These are phyloP conservation scores for Electrophaes corylata DNA, from an alignment of 2,888 invertebrate species.

Conservation along the genomic window DNA sequence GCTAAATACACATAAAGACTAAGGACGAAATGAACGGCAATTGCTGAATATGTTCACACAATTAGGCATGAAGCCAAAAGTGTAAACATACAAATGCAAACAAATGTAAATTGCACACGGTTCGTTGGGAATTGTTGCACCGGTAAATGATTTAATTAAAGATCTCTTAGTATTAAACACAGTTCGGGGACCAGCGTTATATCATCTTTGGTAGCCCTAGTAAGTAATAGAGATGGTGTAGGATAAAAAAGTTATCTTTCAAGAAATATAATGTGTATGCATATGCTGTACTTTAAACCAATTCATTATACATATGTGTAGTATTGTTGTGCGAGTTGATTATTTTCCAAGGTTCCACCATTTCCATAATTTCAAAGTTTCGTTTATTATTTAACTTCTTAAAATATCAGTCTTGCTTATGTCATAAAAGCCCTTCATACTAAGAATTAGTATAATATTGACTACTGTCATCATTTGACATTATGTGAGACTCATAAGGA, in stretches of 20 bases:
- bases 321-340: too few relatives aligned
- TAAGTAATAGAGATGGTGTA: too few relatives aligned
- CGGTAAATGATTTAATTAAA: slow-evolving; percentile 1
- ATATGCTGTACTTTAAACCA: too few relatives aligned
- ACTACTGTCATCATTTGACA: neutral
- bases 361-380: too few relatives aligned
- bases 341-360: too few relatives aligned
- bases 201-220: too few relatives aligned
- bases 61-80: slow-evolving; percentile 22
- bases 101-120: slow-evolving; percentile 7
- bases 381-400: too few relatives aligned
- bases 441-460: neutral
- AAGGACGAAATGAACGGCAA: slow-evolving; percentile 6
- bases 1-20: neutral
- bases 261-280: too few relatives aligned
- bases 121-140: slow-evolving; percentile 5
- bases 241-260: too few relatives aligned
- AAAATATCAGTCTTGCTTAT: too few relatives aligned
- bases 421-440: neutral
- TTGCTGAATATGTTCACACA: slow-evolving; percentile 17
- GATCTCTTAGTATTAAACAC: neutral
- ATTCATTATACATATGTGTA: too few relatives aligned
- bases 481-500: neutral
- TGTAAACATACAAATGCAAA: neutral
- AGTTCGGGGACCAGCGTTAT: neutral